Percentiles rank a stretch among this genome's conserved stretches.
Conservation (phyloP, 2,113 vertebrate genomes). For the Glareola pratincola region DNA sequence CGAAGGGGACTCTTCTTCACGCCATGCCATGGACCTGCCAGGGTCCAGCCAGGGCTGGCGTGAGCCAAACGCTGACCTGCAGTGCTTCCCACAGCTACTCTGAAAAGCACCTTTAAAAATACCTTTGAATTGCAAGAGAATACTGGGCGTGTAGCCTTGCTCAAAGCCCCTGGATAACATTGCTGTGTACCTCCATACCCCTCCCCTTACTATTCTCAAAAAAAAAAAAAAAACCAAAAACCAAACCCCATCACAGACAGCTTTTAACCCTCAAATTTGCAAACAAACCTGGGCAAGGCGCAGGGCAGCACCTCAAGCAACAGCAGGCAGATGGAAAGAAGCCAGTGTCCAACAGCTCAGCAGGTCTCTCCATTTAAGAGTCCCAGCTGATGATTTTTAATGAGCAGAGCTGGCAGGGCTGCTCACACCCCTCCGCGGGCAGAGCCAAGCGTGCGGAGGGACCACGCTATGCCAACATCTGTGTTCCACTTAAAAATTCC, state of each 20-base stretch:
- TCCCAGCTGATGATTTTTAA: neutral
- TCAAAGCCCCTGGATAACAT: neutral
- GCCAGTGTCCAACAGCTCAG: neutral
- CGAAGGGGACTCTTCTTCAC: neutral
- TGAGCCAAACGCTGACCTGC: neutral
- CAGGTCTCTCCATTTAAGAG: neutral
- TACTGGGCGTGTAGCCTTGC: neutral
- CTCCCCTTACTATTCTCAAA: neutral
- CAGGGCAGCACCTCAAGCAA: neutral
- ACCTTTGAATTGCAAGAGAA: neutral
- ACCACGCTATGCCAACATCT: rapidly evolving
- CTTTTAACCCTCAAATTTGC: neutral
- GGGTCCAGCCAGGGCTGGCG: neutral
- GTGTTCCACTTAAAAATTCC: neutral
- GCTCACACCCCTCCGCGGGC: neutral
- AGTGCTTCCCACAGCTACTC: neutral
- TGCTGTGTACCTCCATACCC: neutral
- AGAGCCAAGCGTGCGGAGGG: neutral
- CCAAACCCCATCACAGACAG: neutral
- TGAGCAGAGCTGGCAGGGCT: neutral
- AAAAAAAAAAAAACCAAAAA: neutral
- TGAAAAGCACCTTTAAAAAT: neutral
- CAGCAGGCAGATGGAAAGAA: neutral
- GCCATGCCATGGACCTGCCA: neutral
- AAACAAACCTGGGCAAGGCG: neutral